These are phyloP conservation scores for Planiliza haematocheilus DNA, from an alignment of 2,113 vertebrate species.

Conservation along the genomic window DNA sequence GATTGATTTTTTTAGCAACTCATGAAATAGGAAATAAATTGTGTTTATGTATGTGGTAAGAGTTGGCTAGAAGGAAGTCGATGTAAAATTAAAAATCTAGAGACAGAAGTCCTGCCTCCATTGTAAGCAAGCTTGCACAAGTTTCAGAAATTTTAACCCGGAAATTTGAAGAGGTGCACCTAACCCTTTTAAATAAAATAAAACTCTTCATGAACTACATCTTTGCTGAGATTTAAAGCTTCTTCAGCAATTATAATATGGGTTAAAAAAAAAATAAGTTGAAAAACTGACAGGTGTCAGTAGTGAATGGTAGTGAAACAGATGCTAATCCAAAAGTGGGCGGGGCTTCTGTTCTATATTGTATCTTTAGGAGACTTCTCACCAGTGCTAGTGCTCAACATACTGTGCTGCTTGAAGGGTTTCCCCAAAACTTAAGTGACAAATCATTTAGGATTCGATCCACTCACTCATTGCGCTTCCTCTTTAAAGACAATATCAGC, in stretches of 20 bases:
- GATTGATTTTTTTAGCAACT: conserved; percentile 14
- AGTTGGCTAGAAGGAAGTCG: conserved; percentile 54
- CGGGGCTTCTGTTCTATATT: conserved; percentile 17
- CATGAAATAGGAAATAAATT: conserved; percentile 28
- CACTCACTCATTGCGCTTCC: conserved; percentile 62
- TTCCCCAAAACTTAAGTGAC: conserved; percentile 15
- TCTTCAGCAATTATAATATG: no score
- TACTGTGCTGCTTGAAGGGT: conserved; percentile 83
- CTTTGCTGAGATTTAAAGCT: no score
- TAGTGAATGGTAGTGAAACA: not conserved
- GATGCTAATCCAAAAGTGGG: conserved; percentile 2
- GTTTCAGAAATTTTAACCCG: no score
- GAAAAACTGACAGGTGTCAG: not conserved
- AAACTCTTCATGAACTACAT: no score
- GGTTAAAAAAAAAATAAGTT: no score
- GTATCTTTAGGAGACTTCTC: conserved; percentile 10
- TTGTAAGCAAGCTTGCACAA: conserved; percentile 1
- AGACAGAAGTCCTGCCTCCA: not conserved
- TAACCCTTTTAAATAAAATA: no score
- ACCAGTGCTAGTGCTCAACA: conserved; percentile 39
- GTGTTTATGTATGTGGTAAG: conserved; percentile 60
- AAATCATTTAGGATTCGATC: conserved; percentile 10
- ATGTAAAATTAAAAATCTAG: conserved; percentile 21
- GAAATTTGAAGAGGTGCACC: no score
- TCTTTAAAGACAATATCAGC: conserved; percentile 85